Evolutionary conservation across 2,888 invertebrate species (phyloP), one percentile per base, ranked within the genome.

Genomic region (Apantesis nais): DNA sequence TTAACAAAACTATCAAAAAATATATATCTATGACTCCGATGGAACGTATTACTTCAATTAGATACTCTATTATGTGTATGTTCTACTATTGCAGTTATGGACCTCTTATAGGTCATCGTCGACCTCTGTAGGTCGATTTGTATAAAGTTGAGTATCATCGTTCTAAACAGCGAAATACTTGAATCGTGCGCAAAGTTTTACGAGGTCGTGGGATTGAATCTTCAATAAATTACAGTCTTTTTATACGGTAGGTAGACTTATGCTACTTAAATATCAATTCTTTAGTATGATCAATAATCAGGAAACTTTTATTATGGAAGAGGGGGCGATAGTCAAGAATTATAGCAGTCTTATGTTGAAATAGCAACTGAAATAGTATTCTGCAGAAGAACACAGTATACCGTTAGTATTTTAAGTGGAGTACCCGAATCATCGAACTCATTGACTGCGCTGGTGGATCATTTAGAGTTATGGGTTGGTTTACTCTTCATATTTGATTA

Each of bases 141-240:
- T 0, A 52, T 2, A 8, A 52, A n/a, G 9, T 52, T 52, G 48
- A 11, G 48, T 11, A 9, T n/a, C 48, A 52, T n/a, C 9, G 48
- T 75, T 65, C 34, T 71, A 70, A 71, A 74, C 69, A 76, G 74
- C 74, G 70, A 76, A 82, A 77, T 83, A 82, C 84, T 82, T 79
- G 72, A 74, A 68, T 85, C 83, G 85, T 86, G 86, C 79, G 74
- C 67, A 16, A 25, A 77, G 68, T 74, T 72, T 70, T 48, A 71
- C 67, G 72, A 79, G 85, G 84, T 81, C 86, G 85, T 85, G 85
- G 82, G 83, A 84, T 71, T 72, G 71, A 72, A 41, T 76, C 80
- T 75, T 44, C 60, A 61, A 71, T 62, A 72, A 78, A 81, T 78
- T 68, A 55, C 29, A 44, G 58, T 29, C 37, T 14, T 52, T 22